Conservation (phyloP, 2,888 invertebrate genomes). For the Ectemnius cavifrons region DNA sequence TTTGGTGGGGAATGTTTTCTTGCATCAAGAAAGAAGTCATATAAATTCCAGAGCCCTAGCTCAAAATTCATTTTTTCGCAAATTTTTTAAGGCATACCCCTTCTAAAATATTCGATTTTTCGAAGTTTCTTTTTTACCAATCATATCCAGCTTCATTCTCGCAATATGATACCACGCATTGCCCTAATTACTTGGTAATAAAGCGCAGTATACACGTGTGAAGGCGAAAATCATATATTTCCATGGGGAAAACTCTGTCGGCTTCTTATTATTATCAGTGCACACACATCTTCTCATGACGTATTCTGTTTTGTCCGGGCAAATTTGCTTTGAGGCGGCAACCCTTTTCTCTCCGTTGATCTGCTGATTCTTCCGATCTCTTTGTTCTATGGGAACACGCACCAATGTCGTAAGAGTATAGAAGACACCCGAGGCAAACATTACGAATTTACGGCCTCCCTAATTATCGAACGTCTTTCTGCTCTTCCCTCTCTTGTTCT, state of each 20-base stretch:
- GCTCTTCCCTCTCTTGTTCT: no score
- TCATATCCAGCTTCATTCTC: no score
- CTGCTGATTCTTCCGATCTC: conserved; percentile 43
- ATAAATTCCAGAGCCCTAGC: no score
- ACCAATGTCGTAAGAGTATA: conserved; percentile 46
- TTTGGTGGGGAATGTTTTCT: no score
- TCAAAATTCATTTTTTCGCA: no score
- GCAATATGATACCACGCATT: neutral
- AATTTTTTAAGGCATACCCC: no score
- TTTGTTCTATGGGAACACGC: conserved; percentile 43
- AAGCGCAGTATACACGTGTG: no score
- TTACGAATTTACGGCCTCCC: conserved; percentile 45
- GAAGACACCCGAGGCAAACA: conserved; percentile 41
- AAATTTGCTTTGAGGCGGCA: conserved; percentile 53
- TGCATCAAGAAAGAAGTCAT: no score
- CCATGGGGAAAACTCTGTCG: conserved; percentile 4
- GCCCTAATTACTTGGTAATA: neutral
- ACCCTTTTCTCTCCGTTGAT: conserved; percentile 50
- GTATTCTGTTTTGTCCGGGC: conserved; percentile 28
- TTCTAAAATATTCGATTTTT: no score
- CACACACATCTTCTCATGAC: conserved; percentile 31
- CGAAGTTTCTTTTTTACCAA: no score
- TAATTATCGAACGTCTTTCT: conserved; percentile 10
- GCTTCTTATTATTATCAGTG: neutral
- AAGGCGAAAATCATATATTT: neutral